phyloP scores from a whole-genome alignment of 2,797 vertebrate genomes.

The Poecilia picta region DNA sequence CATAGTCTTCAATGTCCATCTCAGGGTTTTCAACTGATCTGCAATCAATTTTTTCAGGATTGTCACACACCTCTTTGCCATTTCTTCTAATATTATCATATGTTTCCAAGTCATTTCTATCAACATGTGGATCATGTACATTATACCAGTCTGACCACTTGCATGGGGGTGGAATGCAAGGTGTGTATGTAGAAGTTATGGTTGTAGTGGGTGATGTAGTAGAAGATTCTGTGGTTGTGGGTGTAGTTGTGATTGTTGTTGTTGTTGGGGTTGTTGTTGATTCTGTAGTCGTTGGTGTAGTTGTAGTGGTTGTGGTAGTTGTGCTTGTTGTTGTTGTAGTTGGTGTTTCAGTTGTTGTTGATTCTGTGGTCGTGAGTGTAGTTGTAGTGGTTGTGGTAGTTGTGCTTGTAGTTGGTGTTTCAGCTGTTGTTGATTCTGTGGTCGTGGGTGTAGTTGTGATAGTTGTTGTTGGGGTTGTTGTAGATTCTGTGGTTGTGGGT shows the following conservation, averaged over 20 bases:
- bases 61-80: constrained; percentile 56
- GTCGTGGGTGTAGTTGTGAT: neutral
- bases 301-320: too few species aligned
- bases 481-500: neutral
- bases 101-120: constrained; percentile 76
- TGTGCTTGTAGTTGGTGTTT: too few species aligned
- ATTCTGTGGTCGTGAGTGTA: too few species aligned
- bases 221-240: neutral
- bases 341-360: too few species aligned
- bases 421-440: neutral
- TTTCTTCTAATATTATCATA: constrained; percentile 72
- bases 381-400: too few species aligned
- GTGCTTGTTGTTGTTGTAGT: too few species aligned
- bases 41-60: constrained; percentile 60
- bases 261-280: neutral
- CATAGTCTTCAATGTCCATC: constrained; percentile 31
- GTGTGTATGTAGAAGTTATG: neutral
- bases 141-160: constrained; percentile 78
- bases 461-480: neutral
- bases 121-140: constrained; percentile 20
- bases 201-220: too few species aligned
- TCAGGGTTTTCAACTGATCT: neutral
- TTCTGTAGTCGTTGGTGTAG: too few species aligned
- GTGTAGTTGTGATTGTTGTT: neutral
- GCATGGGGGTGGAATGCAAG: constrained; percentile 53